Evolutionary conservation across 2,113 vertebrate genomes (phyloP).

Genomic region (Ploceus nigricollis): DNA sequence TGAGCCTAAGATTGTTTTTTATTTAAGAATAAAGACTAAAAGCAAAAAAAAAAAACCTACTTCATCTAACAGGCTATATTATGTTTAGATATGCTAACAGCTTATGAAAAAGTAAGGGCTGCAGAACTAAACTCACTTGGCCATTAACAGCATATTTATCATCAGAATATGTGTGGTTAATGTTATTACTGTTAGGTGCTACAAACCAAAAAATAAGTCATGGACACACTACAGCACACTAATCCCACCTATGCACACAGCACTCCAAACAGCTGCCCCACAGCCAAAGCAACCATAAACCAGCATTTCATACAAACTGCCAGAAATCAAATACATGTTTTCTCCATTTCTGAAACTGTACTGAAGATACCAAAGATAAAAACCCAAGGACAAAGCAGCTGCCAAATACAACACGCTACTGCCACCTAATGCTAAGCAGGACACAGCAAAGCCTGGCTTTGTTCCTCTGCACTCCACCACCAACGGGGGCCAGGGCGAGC

Average conservation of each 20-base stretch:
- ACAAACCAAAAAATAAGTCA: neutral
- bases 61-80: neutral
- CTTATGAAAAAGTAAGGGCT: neutral
- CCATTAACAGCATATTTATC: neutral
- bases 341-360: neutral
- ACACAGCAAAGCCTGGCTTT: neutral
- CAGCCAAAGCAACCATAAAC: neutral
- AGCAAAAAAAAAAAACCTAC: neutral
- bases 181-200: neutral
- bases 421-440: constrained; percentile 84
- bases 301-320: neutral
- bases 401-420: constrained; percentile 83
- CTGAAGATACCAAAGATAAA: neutral
- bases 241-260: neutral
- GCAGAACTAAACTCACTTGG: neutral
- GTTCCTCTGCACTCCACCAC: neutral
- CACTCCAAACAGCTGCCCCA: neutral
- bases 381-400: constrained; percentile 10
- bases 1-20: neutral
- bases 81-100: neutral
- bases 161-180: neutral
- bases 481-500: neutral
- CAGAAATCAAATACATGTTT: neutral
- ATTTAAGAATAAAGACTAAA: neutral
- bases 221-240: neutral